phyloP scores from a whole-genome alignment of 2,888 invertebrate genomes.

The Deroplatys truncata region DNA sequence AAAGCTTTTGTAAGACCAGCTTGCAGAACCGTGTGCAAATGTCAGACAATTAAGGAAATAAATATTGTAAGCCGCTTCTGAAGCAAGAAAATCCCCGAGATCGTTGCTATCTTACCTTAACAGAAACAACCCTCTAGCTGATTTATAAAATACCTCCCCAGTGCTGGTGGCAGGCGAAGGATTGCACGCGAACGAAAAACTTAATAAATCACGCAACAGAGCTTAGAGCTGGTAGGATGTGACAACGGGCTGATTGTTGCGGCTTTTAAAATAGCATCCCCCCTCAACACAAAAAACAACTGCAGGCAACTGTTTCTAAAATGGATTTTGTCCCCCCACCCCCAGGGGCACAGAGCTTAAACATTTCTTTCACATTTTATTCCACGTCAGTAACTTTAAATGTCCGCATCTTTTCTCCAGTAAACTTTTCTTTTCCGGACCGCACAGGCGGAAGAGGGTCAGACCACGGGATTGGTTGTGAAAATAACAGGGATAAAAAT shows the following conservation, averaged over 20 bases:
- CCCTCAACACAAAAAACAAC: background rate
- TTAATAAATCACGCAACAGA: background rate
- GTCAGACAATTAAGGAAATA: background rate
- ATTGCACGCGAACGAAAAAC: background rate
- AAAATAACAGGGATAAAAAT: too few species aligned
- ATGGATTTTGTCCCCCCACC: background rate
- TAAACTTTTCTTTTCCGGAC: too few species aligned
- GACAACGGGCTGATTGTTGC: background rate
- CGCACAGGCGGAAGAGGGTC: too few species aligned
- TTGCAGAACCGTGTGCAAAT: too few species aligned
- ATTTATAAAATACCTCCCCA: too few species aligned
- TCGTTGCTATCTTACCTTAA: background rate
- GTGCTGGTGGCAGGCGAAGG: too few species aligned
- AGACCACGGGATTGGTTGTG: too few species aligned
- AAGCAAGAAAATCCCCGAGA: background rate
- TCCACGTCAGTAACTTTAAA: background rate
- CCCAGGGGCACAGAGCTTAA: background rate
- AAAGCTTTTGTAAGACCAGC: too few species aligned
- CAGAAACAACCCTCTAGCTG: background rate
- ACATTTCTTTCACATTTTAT: background rate
- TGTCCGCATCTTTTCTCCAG: background rate
- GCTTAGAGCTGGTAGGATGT: background rate
- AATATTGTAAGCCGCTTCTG: background rate
- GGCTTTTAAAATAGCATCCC: background rate
- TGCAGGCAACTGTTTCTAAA: background rate